Base-by-base conservation (phyloP, 1,140 invertebrate species). In the Dendrolimus kikuchii region DNA sequence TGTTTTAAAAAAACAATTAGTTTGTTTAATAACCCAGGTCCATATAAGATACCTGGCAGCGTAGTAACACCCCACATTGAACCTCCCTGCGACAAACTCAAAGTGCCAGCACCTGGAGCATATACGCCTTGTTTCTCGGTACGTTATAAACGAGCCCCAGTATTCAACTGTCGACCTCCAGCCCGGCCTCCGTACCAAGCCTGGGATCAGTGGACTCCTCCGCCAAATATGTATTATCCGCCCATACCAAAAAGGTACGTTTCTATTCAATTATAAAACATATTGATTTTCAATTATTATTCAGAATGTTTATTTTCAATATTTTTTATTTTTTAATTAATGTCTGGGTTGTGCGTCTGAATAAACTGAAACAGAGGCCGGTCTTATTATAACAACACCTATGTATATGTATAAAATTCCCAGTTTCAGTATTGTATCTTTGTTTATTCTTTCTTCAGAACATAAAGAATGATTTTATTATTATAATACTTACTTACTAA, bases 151-250 rank as follows among this genome's bases (percentile, higher is more conserved):
- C 60, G 58, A 5, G 55, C 69, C 0, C 81, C 81, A 0, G 65
- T 71, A 0, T 84, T 75, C 53, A 62, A 59, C 2, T 57, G 77
- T 43, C 52, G 67, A 10, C 64, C 62, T 4, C 55, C 67, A 6
- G 72, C 77, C 0, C 60, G 50, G 39, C 69, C 71, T 3, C 63
- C 62, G 0, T 77, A 74, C 42, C 58, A 73, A 47, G 55, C 73
- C 0, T 74, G 65, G 60, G 77, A 81, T 10, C 57, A 62, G 58
- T 84, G 81, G 81, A 80, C 77, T 0, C 73, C 76, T 0, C 68
- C 78, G n/a, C 78, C 81, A 7, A 84, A 84, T 55, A 77, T 84
- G 77, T 84, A 84, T 45, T 71, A 62, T 39, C 77, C 81, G 6
- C 55, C 68, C 5, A 66, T 68, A 46, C 69, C 67, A 7, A 46